A percentile compares a stretch with the other conserved stretches of the same genome.
phyloP scores from a whole-genome alignment of 2,113 vertebrate genomes.

The Mionectes macconnelli region DNA sequence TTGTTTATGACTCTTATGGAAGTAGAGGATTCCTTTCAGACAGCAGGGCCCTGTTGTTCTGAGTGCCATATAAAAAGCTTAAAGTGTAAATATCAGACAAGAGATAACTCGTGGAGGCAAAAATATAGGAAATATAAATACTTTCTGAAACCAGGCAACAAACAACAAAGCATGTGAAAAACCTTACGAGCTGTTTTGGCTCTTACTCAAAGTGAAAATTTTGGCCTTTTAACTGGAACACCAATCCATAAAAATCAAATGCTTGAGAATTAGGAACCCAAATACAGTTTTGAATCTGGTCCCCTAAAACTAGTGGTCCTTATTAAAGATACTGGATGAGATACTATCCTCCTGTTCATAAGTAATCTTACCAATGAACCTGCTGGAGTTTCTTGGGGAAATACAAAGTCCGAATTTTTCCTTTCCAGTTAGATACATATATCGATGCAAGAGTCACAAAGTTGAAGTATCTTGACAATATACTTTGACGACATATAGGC shows the following conservation, averaged over 20 bases:
- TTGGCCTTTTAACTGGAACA: neutral
- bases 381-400: neutral
- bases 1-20: neutral
- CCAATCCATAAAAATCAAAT: neutral
- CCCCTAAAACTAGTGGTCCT: neutral
- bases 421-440: neutral
- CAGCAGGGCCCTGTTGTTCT: neutral
- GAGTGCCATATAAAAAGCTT: neutral
- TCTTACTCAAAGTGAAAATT: neutral
- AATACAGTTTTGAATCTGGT: neutral
- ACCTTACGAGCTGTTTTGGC: neutral
- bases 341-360: neutral
- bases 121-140: neutral
- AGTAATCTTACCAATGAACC: neutral
- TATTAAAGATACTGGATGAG: neutral
- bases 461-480: neutral
- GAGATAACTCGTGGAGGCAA: neutral
- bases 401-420: neutral
- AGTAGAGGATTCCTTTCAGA: neutral
- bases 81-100: neutral
- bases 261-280: neutral
- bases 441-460: neutral
- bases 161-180: neutral
- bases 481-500: neutral
- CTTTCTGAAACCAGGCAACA: neutral